Percentiles rank a stretch among this genome's conserved stretches.
Evolutionary conservation across 2,113 vertebrate species (phyloP).

Genomic region (Rhagologus leucostigma): DNA sequence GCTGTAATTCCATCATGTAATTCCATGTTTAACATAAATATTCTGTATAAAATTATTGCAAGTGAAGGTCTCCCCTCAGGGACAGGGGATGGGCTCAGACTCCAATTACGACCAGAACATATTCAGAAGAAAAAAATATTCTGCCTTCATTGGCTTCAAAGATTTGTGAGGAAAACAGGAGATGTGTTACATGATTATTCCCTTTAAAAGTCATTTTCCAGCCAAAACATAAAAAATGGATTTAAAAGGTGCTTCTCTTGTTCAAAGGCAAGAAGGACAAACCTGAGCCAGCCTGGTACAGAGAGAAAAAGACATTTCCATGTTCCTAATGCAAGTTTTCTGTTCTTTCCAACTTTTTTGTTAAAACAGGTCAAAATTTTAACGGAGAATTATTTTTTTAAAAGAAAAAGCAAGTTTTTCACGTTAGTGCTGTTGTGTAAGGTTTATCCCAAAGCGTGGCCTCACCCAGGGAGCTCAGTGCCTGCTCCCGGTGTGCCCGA

Average conservation of each 20-base stretch:
- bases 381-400: neutral
- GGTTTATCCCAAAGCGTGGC: neutral
- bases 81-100: neutral
- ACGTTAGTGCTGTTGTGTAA: fast-evolving
- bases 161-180: neutral
- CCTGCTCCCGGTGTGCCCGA: neutral
- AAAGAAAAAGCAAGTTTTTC: neutral
- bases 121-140: neutral
- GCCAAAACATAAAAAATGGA: neutral
- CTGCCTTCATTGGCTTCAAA: neutral
- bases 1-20: neutral
- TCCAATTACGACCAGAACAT: fast-evolving
- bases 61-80: neutral
- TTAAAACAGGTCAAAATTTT: neutral
- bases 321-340: neutral
- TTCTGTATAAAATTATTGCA: neutral
- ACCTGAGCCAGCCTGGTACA: fast-evolving
- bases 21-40: neutral
- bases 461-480: fast-evolving
- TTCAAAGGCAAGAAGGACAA: neutral
- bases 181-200: neutral
- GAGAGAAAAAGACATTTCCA: neutral
- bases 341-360: neutral
- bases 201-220: neutral
- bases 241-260: neutral